phyloP scores from a whole-genome alignment of 1,140 invertebrate species.

The Drosophila eugracilis region DNA sequence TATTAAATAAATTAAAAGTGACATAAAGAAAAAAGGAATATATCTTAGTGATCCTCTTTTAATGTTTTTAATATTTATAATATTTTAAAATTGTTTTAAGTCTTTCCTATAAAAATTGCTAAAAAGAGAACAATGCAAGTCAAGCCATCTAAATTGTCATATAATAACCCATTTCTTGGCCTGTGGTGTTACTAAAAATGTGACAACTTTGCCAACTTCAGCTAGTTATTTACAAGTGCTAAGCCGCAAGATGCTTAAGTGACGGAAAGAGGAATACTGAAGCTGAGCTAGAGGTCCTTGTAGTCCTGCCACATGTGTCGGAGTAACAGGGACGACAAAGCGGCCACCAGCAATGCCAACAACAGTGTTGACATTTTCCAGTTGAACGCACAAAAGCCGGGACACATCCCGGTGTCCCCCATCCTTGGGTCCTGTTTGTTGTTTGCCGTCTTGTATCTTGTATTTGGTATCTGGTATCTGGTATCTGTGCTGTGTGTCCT shows the following conservation, averaged over 20 bases:
- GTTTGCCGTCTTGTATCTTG: conserved; percentile 27
- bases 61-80: too few relatives aligned
- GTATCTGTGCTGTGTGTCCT: conserved; percentile 29
- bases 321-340: conserved; percentile 30
- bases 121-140: too few relatives aligned
- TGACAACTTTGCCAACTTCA: conserved; percentile 54
- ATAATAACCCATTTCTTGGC: conserved; percentile 2
- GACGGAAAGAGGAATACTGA: conserved; percentile 10
- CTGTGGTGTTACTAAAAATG: conserved; percentile 21
- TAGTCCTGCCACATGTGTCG: conserved; percentile 50
- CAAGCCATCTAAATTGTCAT: too few relatives aligned
- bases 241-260: conserved; percentile 61
- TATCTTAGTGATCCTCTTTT: too few relatives aligned
- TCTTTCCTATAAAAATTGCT: too few relatives aligned
- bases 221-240: conserved; percentile 60
- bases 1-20: too few relatives aligned
- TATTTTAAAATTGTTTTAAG: too few relatives aligned
- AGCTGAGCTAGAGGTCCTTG: conserved; percentile 5
- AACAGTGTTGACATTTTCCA: conserved; percentile 76
- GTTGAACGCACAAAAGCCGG: conserved; percentile 75
- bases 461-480: conserved; percentile 31
- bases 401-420: too few relatives aligned
- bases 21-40: too few relatives aligned
- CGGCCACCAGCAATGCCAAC: conserved; percentile 63
- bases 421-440: conserved; percentile 21